Percentiles rank a stretch among this genome's conserved stretches.
phyloP scores from a whole-genome alignment of 2,797 vertebrate genomes.

The Sebastes vulpes region DNA sequence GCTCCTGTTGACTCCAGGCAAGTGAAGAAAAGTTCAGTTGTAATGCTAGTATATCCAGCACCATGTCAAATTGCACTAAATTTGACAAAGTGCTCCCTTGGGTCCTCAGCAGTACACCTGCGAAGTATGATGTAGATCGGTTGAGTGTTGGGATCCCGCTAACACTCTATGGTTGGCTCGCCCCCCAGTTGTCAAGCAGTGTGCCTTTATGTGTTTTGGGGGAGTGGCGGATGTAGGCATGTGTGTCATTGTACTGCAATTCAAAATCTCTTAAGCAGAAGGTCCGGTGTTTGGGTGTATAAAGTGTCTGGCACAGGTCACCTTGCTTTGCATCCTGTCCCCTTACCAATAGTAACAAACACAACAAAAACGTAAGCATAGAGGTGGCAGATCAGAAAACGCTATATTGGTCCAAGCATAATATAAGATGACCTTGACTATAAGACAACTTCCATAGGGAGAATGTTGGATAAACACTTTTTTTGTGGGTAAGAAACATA shows the following conservation, averaged over 20 bases:
- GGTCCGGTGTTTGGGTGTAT: neutral
- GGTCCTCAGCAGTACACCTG: no score
- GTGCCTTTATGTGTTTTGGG: neutral
- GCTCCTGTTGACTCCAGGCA: no score
- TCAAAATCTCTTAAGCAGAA: neutral
- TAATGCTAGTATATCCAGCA: no score
- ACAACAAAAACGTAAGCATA: neutral
- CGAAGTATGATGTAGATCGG: no score
- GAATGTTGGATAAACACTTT: neutral
- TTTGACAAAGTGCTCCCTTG: no score
- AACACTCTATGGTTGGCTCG: neutral
- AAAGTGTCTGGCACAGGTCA: neutral
- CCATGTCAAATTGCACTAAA: no score
- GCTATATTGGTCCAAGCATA: neutral
- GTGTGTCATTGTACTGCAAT: neutral
- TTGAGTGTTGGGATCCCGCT: neutral
- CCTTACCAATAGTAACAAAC: neutral
- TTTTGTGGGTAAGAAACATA: neutral
- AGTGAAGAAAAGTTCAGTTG: no score
- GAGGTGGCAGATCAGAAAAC: neutral
- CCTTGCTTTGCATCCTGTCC: neutral
- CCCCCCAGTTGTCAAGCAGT: neutral
- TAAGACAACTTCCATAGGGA: neutral
- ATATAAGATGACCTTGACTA: neutral
- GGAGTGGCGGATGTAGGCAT: neutral